Evolutionary conservation across 2,888 invertebrate species (phyloP).

Genomic region (Mesodorylaimus sp.): DNA sequence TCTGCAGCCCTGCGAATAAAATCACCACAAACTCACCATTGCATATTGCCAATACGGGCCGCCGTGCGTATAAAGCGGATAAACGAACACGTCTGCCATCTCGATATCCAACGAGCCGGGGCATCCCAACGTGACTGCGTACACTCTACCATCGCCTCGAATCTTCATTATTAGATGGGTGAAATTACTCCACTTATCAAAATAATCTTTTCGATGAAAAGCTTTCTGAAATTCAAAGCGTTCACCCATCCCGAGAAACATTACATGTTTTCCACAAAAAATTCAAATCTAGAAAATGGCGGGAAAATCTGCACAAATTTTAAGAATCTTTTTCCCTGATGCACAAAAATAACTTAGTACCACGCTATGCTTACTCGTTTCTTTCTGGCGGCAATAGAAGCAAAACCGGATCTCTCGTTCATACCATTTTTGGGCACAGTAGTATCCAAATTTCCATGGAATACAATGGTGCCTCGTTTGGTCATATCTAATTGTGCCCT

Average conservation of each 20-base stretch:
- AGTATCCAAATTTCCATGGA: conserved; percentile 7
- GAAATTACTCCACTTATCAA: conserved; percentile 5
- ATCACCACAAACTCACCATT: conserved; percentile 42
- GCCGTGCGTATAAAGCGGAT: conserved; percentile 72
- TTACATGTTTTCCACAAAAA: too few relatives aligned
- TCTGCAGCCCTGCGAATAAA: too few relatives aligned
- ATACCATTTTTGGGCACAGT: conserved; percentile 6
- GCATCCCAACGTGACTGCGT: conserved; percentile 57
- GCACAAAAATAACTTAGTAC: too few relatives aligned
- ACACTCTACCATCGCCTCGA: conserved; percentile 81
- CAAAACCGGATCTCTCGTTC: neutral
- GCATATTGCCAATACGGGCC: conserved; percentile 94
- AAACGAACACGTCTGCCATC: conserved; percentile 76
- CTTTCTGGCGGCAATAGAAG: neutral
- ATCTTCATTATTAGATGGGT: conserved; percentile 14
- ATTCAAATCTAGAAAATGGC: too few relatives aligned
- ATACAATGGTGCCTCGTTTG: conserved; percentile 5
- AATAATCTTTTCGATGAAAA: neutral
- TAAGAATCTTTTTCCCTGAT: too few relatives aligned
- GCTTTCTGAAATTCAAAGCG: neutral
- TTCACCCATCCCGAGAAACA: conserved; percentile 1
- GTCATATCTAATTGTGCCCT: conserved; percentile 5
- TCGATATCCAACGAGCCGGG: conserved; percentile 58
- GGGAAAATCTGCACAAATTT: too few relatives aligned
- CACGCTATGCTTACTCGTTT: too few relatives aligned